Evolutionary conservation across 2,888 invertebrate species (phyloP), one percentile per base, ranked within the genome.

Genomic region (Atethmia centrago): DNA sequence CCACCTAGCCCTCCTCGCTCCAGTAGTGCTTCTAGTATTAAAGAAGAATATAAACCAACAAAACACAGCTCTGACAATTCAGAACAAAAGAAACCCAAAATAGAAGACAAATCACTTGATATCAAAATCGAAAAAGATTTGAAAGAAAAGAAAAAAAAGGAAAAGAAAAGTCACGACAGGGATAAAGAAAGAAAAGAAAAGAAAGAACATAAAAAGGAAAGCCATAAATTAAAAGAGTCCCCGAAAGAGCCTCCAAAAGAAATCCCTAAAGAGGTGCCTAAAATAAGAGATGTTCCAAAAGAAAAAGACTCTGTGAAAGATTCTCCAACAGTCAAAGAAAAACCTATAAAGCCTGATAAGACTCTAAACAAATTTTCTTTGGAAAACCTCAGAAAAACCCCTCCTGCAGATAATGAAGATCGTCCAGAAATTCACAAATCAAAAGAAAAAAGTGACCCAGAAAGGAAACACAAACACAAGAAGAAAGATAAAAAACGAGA

Each of bases 401-500:
- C 96, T 69, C 94, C 95, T 53, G 89, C 92, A 81, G 96, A 95
- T 77, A 89, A 79, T 84, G 93, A 93, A 62, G 95, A 96, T 51
- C 90, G 92, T 53, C 77, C 88, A 71, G 94, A 94, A 81, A 92
- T 85, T 82, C 93, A 93, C 61, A 96, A 96, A 87, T 89, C 94
- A 70, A 96, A 95, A 90, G 97, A 97, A 31, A 97, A 97, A 87
- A 94, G 95, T 71, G 95, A 96, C 74, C 91, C 93, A 63, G 97
- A 97, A 88, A 95, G 96, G 80, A 96, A 96, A 85, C 97, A 97
- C 83, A 97, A 97, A 89, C 97, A 97, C 83, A 97, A 97, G 93
- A 97, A 97, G 90, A 97, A 97, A 90, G 97, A 97, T 82, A 97
- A 97, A 87, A 97, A 97, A 88, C 96, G 96, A 71, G 96, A 97